Conservation (phyloP, 2,113 vertebrate genomes). For the Xyliphius kryptos region DNA sequence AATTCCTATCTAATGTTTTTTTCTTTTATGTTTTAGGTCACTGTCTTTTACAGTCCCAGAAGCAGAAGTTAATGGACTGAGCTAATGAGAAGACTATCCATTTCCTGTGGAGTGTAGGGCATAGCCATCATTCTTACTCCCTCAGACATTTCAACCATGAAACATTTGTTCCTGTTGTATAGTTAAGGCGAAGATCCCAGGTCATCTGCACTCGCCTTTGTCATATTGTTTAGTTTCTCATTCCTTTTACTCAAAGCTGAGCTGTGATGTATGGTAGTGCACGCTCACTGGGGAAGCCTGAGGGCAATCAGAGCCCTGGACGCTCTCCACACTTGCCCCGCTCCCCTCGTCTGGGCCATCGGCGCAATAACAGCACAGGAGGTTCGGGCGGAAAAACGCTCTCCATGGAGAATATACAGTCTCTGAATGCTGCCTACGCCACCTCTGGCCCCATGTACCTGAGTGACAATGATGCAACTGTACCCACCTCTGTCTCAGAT, state of each 20-base stretch:
- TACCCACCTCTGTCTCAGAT: conserved; percentile 65
- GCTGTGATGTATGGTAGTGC: conserved; percentile 85
- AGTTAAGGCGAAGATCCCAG: conserved; percentile 11
- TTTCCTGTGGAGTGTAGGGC: neutral
- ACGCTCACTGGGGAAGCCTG: conserved; percentile 85
- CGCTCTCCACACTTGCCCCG: conserved; percentile 88
- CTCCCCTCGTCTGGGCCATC: conserved; percentile 83
- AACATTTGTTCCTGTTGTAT: neutral
- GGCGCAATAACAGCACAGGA: conserved; percentile 85
- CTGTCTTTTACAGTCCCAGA: conserved; percentile 4
- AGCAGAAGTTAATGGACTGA: neutral
- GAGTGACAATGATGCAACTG: too few species aligned
- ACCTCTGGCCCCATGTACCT: conserved; percentile 87
- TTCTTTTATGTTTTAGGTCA: too few species aligned
- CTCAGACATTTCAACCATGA: conserved; percentile 21
- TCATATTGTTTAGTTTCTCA: conserved; percentile 3
- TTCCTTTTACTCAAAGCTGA: neutral
- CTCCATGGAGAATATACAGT: conserved; percentile 98
- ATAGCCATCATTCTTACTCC: neutral
- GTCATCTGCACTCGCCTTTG: neutral
- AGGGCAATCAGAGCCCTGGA: conserved; percentile 83
- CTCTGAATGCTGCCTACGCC: conserved; percentile 91
- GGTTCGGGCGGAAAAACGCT: conserved; percentile 79
- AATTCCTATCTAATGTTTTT: too few species aligned
- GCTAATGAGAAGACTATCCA: too few species aligned